Evolutionary conservation across 2,888 invertebrate species (phyloP).

Genomic region (Lasiommata megera): DNA sequence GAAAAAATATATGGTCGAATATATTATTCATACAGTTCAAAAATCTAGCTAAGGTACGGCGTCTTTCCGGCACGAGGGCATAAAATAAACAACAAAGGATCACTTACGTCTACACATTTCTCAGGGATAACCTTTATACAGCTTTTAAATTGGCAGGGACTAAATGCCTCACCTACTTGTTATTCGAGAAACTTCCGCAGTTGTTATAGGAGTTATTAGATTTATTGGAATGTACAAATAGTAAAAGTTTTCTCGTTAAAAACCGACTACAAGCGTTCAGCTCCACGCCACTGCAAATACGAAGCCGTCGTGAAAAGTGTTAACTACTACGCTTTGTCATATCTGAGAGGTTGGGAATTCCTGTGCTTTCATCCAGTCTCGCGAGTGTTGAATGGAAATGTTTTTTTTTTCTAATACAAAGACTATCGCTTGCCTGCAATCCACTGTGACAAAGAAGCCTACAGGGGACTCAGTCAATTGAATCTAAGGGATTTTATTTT

Average conservation of each 20-base stretch:
- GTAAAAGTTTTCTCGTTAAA: slow-evolving; percentile 28
- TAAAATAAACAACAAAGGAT: too few relatives aligned
- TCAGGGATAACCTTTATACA: background rate
- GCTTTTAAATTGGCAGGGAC: background rate
- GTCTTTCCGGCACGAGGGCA: too few relatives aligned
- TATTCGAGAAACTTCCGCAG: background rate
- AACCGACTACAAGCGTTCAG: slow-evolving; percentile 27
- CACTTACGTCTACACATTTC: too few relatives aligned
- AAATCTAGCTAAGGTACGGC: too few relatives aligned
- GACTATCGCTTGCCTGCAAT: too few relatives aligned
- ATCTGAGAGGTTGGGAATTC: slow-evolving; percentile 51
- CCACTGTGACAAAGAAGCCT: too few relatives aligned
- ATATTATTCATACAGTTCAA: too few relatives aligned
- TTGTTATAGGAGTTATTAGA: slow-evolving; percentile 5
- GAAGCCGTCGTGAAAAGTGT: slow-evolving; percentile 34
- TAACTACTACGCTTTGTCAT: slow-evolving; percentile 47
- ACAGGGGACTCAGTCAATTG: too few relatives aligned
- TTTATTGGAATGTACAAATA: slow-evolving; percentile 13
- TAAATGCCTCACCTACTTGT: background rate
- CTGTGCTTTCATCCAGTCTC: slow-evolving; percentile 47
- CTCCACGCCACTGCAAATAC: slow-evolving; percentile 24
- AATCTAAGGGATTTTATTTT: too few relatives aligned
- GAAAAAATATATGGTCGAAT: too few relatives aligned
- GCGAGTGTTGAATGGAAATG: slow-evolving; percentile 37
- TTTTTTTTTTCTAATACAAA: too few relatives aligned